Percentiles rank a stretch among this genome's conserved stretches.
Conservation (phyloP, 2,113 vertebrate species). For the Tenebrosternarchus preto region DNA sequence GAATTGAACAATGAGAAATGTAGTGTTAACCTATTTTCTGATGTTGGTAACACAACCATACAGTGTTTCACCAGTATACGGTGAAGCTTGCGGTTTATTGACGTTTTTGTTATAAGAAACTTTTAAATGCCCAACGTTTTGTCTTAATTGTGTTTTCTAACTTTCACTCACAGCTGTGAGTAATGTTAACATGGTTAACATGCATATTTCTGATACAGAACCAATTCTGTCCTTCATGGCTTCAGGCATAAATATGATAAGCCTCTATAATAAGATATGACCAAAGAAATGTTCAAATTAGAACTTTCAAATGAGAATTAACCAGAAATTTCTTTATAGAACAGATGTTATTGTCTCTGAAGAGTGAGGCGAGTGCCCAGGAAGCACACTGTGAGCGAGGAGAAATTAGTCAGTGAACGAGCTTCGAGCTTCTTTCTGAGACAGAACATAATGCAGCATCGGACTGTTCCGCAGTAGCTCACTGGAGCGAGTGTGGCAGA, state of each 20-base stretch:
- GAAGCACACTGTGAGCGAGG: background rate
- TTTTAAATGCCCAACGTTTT: no score
- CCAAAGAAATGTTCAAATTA: background rate
- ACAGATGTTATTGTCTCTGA: background rate
- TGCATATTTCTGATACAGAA: no score
- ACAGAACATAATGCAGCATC: slow-evolving; percentile 54
- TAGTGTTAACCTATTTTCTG: background rate
- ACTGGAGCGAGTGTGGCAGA: slow-evolving; percentile 52
- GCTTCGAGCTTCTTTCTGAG: slow-evolving; percentile 50
- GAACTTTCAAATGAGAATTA: background rate
- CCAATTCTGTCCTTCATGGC: background rate
- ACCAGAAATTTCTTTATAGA: background rate
- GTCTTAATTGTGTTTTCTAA: no score
- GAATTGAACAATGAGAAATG: background rate
- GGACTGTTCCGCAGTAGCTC: slow-evolving; percentile 60
- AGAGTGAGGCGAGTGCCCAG: background rate
- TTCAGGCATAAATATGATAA: background rate
- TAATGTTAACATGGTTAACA: no score
- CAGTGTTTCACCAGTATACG: no score
- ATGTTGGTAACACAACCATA: background rate
- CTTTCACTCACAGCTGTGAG: no score
- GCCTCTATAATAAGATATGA: background rate
- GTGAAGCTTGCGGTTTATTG: no score
- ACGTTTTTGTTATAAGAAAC: no score
- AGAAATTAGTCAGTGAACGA: slow-evolving; percentile 26